Base-by-base conservation (phyloP, 2,113 vertebrate genomes). In the Mellivora capensis region DNA sequence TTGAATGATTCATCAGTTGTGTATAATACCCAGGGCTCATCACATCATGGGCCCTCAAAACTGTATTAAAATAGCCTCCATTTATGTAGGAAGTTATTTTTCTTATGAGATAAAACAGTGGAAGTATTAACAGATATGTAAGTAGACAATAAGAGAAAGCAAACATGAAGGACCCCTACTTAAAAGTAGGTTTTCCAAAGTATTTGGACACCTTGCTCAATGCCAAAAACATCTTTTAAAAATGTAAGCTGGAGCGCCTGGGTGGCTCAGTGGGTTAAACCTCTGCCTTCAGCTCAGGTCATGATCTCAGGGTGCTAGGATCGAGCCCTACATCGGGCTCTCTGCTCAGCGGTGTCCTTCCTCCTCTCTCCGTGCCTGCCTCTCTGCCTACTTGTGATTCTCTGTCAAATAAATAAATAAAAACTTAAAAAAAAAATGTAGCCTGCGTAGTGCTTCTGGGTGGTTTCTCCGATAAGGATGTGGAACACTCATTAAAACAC, bases 391-490 rank as follows among this genome's bases (percentile, higher is more conserved):
- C 52, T 18, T 54, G 17, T 54, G 17, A 54, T 54, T 54, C 52
- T 52, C 14, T 54, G 52, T 18, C 52, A 54, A 18, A 54, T 54
- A 54, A 52, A 52, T 52, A 52, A 54, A 18, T 54, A 54, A 54
- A 18, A 54, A 6, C 52, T 54, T 47, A 17, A 54, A 52, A 52
- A 14, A 9, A 52, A 90, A 39, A 62, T 4, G 6, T 27, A 52
- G 18, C 11, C 39, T 18, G 8, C 7, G 0, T 0, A 2, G 23
- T 1, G 0, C 42, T 4, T 61, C 17, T 14, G 37, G 23, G 49
- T 2, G 23, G 17, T 27, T 44, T 94, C 21, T 62, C 67, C 29
- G 25, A 34, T 39, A 21, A 25, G 23, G 1, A 21, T 14, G 31
- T 25, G 18, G 7, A 23, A 3, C 1, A 4, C 10, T 54, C 9